Conservation (phyloP, 2,797 vertebrate species). For the Sphenopsis melanotis region DNA sequence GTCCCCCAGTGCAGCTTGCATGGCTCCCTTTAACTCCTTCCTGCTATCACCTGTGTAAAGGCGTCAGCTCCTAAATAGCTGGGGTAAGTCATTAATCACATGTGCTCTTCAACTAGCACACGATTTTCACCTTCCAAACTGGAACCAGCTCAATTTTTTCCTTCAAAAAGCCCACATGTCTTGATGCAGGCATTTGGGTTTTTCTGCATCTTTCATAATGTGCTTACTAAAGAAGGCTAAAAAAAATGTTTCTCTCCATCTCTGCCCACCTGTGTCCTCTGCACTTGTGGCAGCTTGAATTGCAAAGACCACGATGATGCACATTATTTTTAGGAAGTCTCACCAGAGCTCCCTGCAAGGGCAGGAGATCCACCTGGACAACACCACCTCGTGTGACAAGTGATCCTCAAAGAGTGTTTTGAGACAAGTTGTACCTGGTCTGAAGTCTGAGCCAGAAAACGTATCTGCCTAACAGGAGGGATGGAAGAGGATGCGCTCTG, state of each 20-base stretch:
- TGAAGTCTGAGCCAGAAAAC: neutral
- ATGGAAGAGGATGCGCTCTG: neutral
- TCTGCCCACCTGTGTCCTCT: neutral
- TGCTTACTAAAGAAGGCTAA: neutral
- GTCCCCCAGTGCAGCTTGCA: neutral
- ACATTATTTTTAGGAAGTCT: neutral
- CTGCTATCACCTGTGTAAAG: neutral
- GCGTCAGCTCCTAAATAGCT: neutral
- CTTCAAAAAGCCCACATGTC: neutral
- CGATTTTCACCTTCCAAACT: neutral
- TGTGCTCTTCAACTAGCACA: neutral
- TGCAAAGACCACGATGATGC: neutral
- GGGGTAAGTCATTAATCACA: neutral
- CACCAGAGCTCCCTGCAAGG: neutral
- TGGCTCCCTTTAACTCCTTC: neutral
- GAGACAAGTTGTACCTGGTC: neutral
- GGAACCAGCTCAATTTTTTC: neutral
- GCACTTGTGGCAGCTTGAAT: neutral
- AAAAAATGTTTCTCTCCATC: neutral
- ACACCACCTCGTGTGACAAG: fast-evolving
- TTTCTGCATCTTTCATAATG: neutral
- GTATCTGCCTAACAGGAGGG: neutral
- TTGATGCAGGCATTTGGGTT: neutral
- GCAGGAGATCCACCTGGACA: neutral
- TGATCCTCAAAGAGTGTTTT: neutral